These are phyloP conservation scores for Trachemys scripta DNA, from an alignment of 2,113 vertebrate genomes.

Conservation along the genomic window DNA sequence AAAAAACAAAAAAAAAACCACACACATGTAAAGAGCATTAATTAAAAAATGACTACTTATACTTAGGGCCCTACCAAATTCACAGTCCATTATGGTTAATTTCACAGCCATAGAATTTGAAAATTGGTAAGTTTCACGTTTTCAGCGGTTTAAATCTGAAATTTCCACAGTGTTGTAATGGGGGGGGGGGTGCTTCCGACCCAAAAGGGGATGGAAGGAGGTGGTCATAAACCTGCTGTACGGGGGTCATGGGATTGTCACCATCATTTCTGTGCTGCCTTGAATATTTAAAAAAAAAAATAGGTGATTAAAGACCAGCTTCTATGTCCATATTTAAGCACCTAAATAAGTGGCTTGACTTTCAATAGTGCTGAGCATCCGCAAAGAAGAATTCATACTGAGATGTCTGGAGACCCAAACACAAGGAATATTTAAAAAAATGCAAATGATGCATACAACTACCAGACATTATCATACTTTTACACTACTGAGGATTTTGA, in stretches of 20 bases:
- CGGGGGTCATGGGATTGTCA: too few species aligned
- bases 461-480: neutral
- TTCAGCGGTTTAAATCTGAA: too few species aligned
- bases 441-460: neutral
- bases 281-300: neutral
- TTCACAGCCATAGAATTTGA: too few species aligned
- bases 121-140: too few species aligned
- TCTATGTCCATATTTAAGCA: neutral
- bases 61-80: too few species aligned
- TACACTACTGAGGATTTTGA: neutral
- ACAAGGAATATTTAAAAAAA: neutral
- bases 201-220: too few species aligned
- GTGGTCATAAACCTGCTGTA: too few species aligned
- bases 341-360: neutral
- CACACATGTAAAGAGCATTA: conserved; percentile 24
- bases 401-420: neutral
- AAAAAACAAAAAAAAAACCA: neutral
- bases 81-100: too few species aligned
- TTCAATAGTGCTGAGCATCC: neutral
- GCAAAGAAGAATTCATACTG: neutral
- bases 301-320: neutral
- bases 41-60: neutral
- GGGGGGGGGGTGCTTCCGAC: too few species aligned
- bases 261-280: too few species aligned
- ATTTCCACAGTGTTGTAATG: too few species aligned